A percentile compares a stretch with the other conserved stretches of the same genome.
Evolutionary conservation across 2,888 invertebrate genomes (phyloP).

Genomic region (Timema cristinae): DNA sequence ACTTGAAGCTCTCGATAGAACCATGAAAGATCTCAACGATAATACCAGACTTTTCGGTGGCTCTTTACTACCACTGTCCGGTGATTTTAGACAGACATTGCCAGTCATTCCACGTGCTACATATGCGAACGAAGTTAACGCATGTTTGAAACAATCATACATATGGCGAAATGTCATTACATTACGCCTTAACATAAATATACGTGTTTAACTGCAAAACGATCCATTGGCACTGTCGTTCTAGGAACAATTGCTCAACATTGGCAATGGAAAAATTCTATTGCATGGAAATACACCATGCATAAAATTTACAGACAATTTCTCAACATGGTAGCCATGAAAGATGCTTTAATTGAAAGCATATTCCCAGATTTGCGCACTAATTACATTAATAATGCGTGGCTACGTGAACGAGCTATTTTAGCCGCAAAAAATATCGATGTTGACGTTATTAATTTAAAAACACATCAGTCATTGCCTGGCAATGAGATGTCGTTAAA

Average conservation of each 20-base stretch:
- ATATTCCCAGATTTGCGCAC: constrained; percentile 36
- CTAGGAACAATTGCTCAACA: constrained; percentile 36
- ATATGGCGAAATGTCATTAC: constrained; percentile 32
- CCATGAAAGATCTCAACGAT: too few relatives aligned
- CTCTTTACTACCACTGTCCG: constrained; percentile 26
- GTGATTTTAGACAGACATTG: constrained; percentile 31
- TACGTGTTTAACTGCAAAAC: constrained; percentile 36
- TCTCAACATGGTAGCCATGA: constrained; percentile 32
- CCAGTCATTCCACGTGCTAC: constrained; percentile 21
- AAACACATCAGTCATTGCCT: too few relatives aligned
- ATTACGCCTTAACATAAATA: constrained; percentile 35
- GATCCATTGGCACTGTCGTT: constrained; percentile 37
- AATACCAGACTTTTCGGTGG: constrained; percentile 20
- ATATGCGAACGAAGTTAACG: constrained; percentile 18
- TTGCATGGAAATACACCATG: constrained; percentile 31
- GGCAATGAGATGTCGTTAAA: neutral
- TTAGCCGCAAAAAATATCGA: constrained; percentile 37
- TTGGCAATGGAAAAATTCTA: constrained; percentile 35
- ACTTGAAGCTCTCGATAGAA: too few relatives aligned
- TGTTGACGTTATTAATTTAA: too few relatives aligned
- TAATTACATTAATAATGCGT: constrained; percentile 37
- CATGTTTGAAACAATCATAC: constrained; percentile 33
- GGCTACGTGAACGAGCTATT: constrained; percentile 39
- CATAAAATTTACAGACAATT: constrained; percentile 34
- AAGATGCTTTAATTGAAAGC: constrained; percentile 30